Base-by-base conservation (phyloP, 2,797 vertebrate genomes). In the Lagodon rhomboides region DNA sequence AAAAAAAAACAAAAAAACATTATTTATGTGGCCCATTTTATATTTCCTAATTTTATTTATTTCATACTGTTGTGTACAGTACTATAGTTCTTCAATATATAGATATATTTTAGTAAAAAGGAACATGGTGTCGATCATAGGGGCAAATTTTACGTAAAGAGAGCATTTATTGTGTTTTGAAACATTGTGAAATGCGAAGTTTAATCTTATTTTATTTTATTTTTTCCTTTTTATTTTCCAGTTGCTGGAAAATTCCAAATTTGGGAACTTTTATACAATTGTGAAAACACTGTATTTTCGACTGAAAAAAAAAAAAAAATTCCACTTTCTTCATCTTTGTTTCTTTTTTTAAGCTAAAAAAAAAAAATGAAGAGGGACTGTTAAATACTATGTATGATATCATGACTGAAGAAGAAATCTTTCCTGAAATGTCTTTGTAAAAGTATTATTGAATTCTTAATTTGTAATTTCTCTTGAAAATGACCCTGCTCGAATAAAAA, bases 401-500 rank as follows among this genome's bases (percentile, higher is more conserved):
- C 96, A 97, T 97, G 97, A 98, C 96, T 97, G 93, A 95, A 94
- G 93, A 95, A 95, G 93, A 97, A 97, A 98, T 97, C 97, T 99
- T 99, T 99, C 98, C 97, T 98, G 97, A 99, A 98, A 98, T 99
- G 98, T 99, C 98, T 99, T 99, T 99, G 98, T 99, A 99, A 99
- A 99, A 99, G 98, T 99, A 99, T 98, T 99, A 99, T 98, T 99
- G 98, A 98, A 99, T 99, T 98, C 98, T 98, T 98, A 97, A 99
- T 99, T 99, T 99, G 98, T 99, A 99, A 99, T 99, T 99, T 99
- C 97, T 99, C 98, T 98, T 98, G 97, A 98, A 99, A 98, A 99
- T 99, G 98, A 99, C 98, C 98, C 98, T 99, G 98, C 98, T 99
- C 98, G 97, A 99, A 99, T 99, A 99, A 99, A 34, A 99, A 98